These are phyloP conservation scores for Apaloderma vittatum DNA, from an alignment of 2,113 vertebrate genomes.

Conservation along the genomic window DNA sequence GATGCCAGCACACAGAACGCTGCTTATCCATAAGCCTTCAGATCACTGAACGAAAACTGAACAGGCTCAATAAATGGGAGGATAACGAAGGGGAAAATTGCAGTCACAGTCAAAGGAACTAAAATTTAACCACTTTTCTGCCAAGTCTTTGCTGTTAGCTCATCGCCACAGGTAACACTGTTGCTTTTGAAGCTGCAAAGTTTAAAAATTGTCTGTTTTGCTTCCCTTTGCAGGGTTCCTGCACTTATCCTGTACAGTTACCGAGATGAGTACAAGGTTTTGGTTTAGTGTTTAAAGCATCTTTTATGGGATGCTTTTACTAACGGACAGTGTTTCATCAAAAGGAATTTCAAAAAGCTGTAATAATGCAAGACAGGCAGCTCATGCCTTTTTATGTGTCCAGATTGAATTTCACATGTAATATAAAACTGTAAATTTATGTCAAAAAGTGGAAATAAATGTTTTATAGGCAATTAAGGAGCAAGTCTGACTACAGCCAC, in stretches of 20 bases:
- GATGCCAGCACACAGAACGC: neutral
- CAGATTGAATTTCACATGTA: neutral
- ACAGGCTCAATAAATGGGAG: neutral
- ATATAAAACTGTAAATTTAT: neutral
- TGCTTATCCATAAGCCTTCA: neutral
- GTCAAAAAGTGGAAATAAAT: neutral
- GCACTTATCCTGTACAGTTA: constrained; percentile 94
- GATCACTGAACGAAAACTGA: neutral
- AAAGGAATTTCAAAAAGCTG: neutral
- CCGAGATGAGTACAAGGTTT: constrained; percentile 93
- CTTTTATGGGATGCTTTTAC: neutral
- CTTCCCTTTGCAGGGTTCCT: constrained; percentile 84
- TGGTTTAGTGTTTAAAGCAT: constrained; percentile 80
- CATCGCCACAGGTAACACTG: neutral
- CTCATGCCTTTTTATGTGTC: neutral
- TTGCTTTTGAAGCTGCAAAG: neutral
- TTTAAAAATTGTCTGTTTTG: neutral
- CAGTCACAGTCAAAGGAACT: neutral
- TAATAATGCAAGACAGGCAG: neutral
- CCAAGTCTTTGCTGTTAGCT: neutral
- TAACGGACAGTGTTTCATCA: neutral
- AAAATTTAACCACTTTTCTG: neutral
- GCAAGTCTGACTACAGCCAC: neutral
- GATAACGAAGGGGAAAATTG: neutral
- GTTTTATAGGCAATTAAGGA: neutral